Conservation (phyloP, 2,113 vertebrate species). For the Zingel zingel region DNA sequence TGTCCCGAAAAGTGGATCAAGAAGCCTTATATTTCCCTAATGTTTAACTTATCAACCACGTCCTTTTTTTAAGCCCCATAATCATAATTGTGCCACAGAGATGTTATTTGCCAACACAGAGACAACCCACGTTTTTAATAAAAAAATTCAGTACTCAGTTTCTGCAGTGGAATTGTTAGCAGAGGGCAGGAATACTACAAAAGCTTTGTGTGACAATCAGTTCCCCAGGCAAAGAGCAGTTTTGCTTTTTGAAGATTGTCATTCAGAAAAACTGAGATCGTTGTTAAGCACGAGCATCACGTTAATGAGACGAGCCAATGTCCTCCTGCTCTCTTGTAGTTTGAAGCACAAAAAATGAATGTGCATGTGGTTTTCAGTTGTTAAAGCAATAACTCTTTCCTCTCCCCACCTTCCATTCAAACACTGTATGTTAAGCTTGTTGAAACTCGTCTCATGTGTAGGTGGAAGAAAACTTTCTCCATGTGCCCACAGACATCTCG, state of each 20-base stretch:
- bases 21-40: slow-evolving; percentile 72
- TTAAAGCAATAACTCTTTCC: slow-evolving; percentile 47
- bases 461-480: slow-evolving; percentile 71
- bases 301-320: slow-evolving; percentile 53
- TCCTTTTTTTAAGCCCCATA: slow-evolving; percentile 37
- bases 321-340: slow-evolving; percentile 66
- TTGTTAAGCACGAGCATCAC: slow-evolving; percentile 28
- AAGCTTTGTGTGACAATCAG: slow-evolving; percentile 73
- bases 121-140: slow-evolving; percentile 27
- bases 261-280: slow-evolving; percentile 45
- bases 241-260: slow-evolving; percentile 64
- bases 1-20: slow-evolving; percentile 65
- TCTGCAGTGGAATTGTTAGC: slow-evolving; percentile 24
- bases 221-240: slow-evolving; percentile 52
- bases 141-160: slow-evolving; percentile 27
- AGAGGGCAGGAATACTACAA: slow-evolving; percentile 36
- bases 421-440: slow-evolving; percentile 55
- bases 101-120: slow-evolving; percentile 66
- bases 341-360: slow-evolving; percentile 76
- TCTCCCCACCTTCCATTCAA: slow-evolving; percentile 42
- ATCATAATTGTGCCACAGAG: slow-evolving; percentile 70
- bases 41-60: slow-evolving; percentile 51
- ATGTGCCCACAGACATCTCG: slow-evolving; percentile 67
- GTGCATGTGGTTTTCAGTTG: slow-evolving; percentile 66
- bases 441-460: slow-evolving; percentile 62